Evolutionary conservation across 2,888 invertebrate genomes (phyloP).

Genomic region (Blera fallax): DNA sequence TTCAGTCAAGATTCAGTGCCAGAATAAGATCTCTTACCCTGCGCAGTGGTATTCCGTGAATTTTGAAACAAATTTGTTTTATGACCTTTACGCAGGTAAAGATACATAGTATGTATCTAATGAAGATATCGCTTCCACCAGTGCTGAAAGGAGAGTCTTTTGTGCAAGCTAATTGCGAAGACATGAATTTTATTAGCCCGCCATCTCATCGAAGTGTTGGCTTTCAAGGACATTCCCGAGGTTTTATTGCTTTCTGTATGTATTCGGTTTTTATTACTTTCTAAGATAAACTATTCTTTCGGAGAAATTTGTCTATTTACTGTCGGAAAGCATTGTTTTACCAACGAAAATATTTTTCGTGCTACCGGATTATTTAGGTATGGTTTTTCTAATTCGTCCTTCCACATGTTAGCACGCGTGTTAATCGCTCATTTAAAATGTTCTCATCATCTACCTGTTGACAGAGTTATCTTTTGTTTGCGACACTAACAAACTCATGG

Average conservation of each 20-base stretch:
- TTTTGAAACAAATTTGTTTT: not conserved
- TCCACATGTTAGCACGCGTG: conserved; percentile 38
- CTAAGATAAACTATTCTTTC: not conserved
- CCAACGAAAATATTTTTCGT: not conserved
- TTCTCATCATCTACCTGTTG: conserved; percentile 12
- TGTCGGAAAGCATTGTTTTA: not conserved
- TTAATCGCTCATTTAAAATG: not conserved
- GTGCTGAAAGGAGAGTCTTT: not conserved
- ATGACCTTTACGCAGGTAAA: not conserved
- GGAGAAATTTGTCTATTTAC: not conserved
- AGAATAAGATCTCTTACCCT: not conserved
- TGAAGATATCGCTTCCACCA: not conserved
- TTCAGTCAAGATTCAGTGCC: not conserved
- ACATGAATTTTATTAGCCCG: not conserved
- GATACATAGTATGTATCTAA: not conserved
- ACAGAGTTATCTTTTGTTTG: not conserved
- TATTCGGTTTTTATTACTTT: conserved; percentile 1
- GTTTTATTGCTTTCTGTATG: not conserved
- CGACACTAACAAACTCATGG: not conserved
- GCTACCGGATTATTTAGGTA: conserved; percentile 12
- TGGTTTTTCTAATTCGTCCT: not conserved
- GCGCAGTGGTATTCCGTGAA: not conserved
- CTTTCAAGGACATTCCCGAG: not conserved
- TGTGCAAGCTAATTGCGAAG: not conserved
- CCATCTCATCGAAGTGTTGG: not conserved